Base-by-base conservation (phyloP, 2,888 invertebrate species). In the Ethmia dodecea region DNA sequence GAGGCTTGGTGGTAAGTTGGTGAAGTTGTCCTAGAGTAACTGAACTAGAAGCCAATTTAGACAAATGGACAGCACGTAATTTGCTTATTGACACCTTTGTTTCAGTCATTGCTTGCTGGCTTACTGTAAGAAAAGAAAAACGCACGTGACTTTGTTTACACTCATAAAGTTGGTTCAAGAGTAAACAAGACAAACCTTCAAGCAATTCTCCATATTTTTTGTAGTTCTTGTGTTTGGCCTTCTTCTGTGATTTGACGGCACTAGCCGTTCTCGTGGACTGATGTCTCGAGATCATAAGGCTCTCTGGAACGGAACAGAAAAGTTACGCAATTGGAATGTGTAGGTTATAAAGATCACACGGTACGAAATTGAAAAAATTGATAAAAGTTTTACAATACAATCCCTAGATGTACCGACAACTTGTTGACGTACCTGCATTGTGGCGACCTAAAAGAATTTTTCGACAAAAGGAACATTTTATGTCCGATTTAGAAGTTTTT, bases 141-240 rank as follows among this genome's bases (percentile, higher is more conserved):
- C 14, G 9, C 11, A 8, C 10, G n/a, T 26, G 26, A 14, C 10
- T 44, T 52, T 55, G 46, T 53, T 55, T 54, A 55, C 49, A 40
- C 47, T 34, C 20, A 5, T 5, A 12, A 10, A 6, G 11, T 26
- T 18, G 18, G 18, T n/a, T 22, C 8, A 12, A 12, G 12, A 28
- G 41, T 46, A 52, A 51, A 49, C 36, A 54, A 42, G 15, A 47
- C 65, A 49, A 71, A 93, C 93, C 91, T 87, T 92, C 89, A 42
- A 93, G 67, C 5, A 93, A 68, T 60, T 93, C 93, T 6, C 90
- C 89, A 75, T 89, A 92, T 59, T 89, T 89, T 49, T 88, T 88
- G 33, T 57, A 69, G 38, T 67, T 72, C 57, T 84, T 88, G 43
- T 79, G 73, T 43, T 75, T 73, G 37, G 71, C 88, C 55, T 87